Base-by-base conservation (phyloP, 2,888 invertebrate species). In the Arge pagana region DNA sequence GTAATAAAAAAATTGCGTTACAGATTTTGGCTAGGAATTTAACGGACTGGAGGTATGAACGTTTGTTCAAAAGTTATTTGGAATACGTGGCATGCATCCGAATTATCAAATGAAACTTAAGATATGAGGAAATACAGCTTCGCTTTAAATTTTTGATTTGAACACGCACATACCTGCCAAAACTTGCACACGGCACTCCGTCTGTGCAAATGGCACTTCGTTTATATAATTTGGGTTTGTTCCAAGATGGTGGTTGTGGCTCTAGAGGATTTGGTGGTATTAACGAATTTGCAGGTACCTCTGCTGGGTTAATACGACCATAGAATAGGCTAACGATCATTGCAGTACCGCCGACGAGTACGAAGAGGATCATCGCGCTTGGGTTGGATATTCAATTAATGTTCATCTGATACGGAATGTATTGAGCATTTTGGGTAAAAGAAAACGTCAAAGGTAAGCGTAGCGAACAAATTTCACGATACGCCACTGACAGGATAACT, bases 161-260 rank as follows among this genome's bases (percentile, higher is more conserved):
- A n/a, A 10, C 13, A 10, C 36, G 37, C 6, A 50, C 82, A 77
- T 78, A 92, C 91, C 83, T 87, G 73, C 92, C 93, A 61, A 92
- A 85, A 56, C 80, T 74, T 3, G 92, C 90, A 74, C 93, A 93
- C 4, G 83, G 82, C 3, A 81, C 80, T 3, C 86, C 86, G 70
- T 93, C 93, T 0, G 90, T 85, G 68, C 89, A 90, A 13, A 93
- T 87, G 0, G 90, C 92, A 0, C 85, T 88, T 39, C 79, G 81
- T 53, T 81, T 80, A 73, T 87, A 93, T 1, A 74, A 74, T 60
- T 85, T 84, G n/a, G 89, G 78, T 35, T 73, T 72, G 3, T 90
- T 90, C 11, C 80, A 75, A 0, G 90, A 90, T 0, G 89, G 82
- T 11, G 85, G 86, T 28, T 82, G 79, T 0, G 81, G 78, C 30